phyloP scores from a whole-genome alignment of 2,888 invertebrate species.

The Fragum whitleyi region DNA sequence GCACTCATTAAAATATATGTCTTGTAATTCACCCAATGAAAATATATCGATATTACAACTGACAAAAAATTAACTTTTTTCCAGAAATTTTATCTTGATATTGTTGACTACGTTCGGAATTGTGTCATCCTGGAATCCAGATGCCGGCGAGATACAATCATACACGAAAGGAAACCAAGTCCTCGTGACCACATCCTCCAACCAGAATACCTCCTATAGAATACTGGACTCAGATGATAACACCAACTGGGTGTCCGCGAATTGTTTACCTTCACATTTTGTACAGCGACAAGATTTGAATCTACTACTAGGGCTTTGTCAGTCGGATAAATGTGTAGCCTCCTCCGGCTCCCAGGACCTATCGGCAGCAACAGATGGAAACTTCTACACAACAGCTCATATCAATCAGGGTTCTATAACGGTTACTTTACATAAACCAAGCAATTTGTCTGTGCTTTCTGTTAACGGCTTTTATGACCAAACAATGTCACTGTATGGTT shows the following conservation, averaged over 20 bases:
- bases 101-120: background rate
- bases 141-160: slow-evolving; percentile 71
- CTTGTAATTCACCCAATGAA: too few relatives aligned
- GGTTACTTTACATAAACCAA: slow-evolving; percentile 36
- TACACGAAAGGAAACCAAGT: slow-evolving; percentile 66
- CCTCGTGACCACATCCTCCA: slow-evolving; percentile 56
- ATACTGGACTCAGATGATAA: slow-evolving; percentile 69
- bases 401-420: slow-evolving; percentile 39
- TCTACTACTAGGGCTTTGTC: slow-evolving; percentile 59
- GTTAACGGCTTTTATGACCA: slow-evolving; percentile 58
- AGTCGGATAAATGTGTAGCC: slow-evolving; percentile 38
- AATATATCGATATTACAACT: too few relatives aligned
- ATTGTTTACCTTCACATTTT: slow-evolving; percentile 68
- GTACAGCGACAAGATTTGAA: slow-evolving; percentile 61
- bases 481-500: slow-evolving; percentile 14
- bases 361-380: slow-evolving; percentile 62
- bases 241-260: slow-evolving; percentile 72
- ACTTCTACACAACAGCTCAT: slow-evolving; percentile 43
- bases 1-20: too few relatives aligned
- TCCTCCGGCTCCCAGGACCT: slow-evolving; percentile 41
- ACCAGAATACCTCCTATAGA: slow-evolving; percentile 29
- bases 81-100: too few relatives aligned
- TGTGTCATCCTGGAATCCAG: slow-evolving; percentile 66
- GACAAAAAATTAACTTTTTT: too few relatives aligned
- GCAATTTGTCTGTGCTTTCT: slow-evolving; percentile 45